Evolutionary conservation across 2,888 invertebrate genomes (phyloP).

Genomic region (Erpobdella octoculata): DNA sequence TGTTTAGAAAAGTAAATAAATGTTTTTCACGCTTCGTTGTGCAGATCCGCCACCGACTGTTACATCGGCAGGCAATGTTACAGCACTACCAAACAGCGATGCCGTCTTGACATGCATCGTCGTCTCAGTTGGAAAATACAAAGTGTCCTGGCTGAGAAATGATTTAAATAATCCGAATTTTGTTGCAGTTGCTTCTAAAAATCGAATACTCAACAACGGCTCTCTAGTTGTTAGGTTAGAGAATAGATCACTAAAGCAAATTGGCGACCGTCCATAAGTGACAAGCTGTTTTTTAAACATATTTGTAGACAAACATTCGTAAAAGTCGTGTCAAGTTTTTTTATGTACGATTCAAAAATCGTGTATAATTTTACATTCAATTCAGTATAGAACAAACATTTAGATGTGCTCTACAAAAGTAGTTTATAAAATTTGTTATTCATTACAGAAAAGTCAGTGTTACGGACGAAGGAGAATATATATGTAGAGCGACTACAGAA

Average conservation of each 20-base stretch:
- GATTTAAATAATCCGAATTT: not conserved
- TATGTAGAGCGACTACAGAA: conserved; percentile 54
- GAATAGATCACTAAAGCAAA: too few species aligned
- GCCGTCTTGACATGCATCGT: conserved; percentile 53
- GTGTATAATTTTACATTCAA: too few species aligned
- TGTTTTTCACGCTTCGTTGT: conserved; percentile 5
- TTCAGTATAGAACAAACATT: too few species aligned
- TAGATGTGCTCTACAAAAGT: too few species aligned
- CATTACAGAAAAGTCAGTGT: conserved; percentile 44
- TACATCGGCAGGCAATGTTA: conserved; percentile 49
- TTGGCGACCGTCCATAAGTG: too few species aligned
- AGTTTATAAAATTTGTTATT: too few species aligned
- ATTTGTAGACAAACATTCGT: too few species aligned
- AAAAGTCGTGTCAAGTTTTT: too few species aligned
- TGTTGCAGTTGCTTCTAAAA: not conserved
- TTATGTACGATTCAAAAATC: too few species aligned
- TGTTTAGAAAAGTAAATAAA: not conserved
- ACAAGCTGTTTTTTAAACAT: too few species aligned
- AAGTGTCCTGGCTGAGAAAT: not conserved
- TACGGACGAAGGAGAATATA: conserved; percentile 54
- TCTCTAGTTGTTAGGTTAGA: conserved; percentile 2
- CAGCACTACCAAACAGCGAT: conserved; percentile 50
- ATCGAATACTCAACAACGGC: not conserved
- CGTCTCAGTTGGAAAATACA: not conserved
- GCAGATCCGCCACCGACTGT: conserved; percentile 56